Conservation (phyloP, 2,797 vertebrate genomes). For the Gallinago solitaria region DNA sequence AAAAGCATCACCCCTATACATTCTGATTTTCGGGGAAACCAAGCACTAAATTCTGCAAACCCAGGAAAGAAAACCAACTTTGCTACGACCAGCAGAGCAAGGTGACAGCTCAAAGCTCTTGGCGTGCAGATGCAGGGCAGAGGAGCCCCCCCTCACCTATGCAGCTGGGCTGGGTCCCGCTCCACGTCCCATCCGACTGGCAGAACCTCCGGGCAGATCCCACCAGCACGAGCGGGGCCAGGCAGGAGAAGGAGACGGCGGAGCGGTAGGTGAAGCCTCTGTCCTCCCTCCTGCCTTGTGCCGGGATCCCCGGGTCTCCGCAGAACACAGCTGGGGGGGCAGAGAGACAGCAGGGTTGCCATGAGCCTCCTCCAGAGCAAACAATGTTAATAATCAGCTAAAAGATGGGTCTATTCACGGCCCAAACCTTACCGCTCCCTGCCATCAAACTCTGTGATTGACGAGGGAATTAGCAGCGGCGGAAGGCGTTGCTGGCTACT, state of each 20-base stretch:
- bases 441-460: not conserved
- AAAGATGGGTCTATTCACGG: not conserved
- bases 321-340: conserved; percentile 91
- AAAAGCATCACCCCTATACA: not conserved
- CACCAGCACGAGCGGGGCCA: conserved; percentile 87
- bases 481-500: not conserved
- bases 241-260: conserved; percentile 92
- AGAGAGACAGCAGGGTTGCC: not conserved
- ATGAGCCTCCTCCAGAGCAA: not conserved
- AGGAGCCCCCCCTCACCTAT: conserved; percentile 82
- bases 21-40: fast-evolving
- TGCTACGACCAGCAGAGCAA: fast-evolving
- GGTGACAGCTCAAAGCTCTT: not conserved
- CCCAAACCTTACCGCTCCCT: not conserved
- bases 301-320: conserved; percentile 91
- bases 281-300: conserved; percentile 90
- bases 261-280: conserved; percentile 95
- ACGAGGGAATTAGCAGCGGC: not conserved
- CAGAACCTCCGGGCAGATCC: conserved; percentile 92
- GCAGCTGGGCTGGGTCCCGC: conserved; percentile 95
- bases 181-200: conserved; percentile 95
- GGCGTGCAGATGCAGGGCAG: fast-evolving
- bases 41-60: not conserved
- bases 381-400: not conserved
- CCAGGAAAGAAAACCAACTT: not conserved